Evolutionary conservation across 2,113 vertebrate genomes (phyloP), one percentile per base, ranked within the genome.

Genomic region (Antechinus stuartii): DNA sequence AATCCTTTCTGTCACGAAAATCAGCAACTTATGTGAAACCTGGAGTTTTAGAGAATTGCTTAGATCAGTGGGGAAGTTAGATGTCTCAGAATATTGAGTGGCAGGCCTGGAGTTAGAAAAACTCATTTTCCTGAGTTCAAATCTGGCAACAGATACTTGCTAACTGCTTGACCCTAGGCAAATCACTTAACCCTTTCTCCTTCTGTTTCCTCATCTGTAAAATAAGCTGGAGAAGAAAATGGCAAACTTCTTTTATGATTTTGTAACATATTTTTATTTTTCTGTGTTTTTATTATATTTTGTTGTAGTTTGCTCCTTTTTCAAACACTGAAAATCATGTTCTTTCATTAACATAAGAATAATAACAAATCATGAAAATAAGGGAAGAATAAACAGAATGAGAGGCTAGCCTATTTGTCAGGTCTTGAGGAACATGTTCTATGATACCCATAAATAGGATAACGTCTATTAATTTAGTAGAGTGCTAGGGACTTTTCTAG

Each of bases 341-440:
- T 2, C 2, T 35, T 96, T 97, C 76, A 92, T 54, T 90, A 46
- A 54, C 49, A n/a, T 47, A 92, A 92, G 24, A 47, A 84, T 96
- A 53, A 96, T 91, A 94, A 76, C 4, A 76, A 12, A 89, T 14
- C 54, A 68, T 49, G 49, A 56, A 90, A 94, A 27, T n/a, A 53
- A 89, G 93, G 16, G 24, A 96, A 76, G 54, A 94, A 61, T 0
- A 91, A 91, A 24, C 94, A 92, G 26, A 54, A 90, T 52, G 14
- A 91, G 50, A 84, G 35, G 84, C 54, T 56, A 56, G n/a, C 35
- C 50, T 68, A 30, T 55, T 6, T 90, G 30, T 76, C 42, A 96
- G 46, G 49, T 93, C 68, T 97, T 84, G 55, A 35, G 89, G 25
- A 92, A 94, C 93, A 91, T 50, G 92, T 10, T 35, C 50, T 90